Conservation (phyloP, 2,113 vertebrate species). For the Amazona vittata region DNA sequence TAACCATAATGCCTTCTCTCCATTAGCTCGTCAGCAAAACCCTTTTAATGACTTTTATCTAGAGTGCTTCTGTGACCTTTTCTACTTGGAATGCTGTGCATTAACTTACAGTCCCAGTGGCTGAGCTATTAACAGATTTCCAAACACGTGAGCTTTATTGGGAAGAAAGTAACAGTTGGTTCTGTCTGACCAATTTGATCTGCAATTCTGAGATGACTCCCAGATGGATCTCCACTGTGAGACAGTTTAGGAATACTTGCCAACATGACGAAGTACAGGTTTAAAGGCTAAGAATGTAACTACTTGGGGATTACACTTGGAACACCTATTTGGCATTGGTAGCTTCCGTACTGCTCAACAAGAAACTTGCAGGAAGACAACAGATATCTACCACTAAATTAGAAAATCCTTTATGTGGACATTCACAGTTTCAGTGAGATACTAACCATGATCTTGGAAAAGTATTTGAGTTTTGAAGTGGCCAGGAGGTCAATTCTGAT, state of each 20-base stretch:
- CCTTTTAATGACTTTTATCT: constrained; percentile 60
- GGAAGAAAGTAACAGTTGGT: not conserved
- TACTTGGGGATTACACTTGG: not conserved
- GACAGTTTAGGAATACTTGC: not conserved
- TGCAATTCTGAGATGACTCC: not conserved
- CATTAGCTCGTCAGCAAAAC: constrained; percentile 34
- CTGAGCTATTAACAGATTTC: not conserved
- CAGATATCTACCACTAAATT: not conserved
- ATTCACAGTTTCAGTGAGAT: not conserved
- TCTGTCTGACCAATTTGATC: not conserved
- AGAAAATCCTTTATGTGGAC: not conserved
- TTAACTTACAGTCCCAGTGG: not conserved
- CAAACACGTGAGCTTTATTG: not conserved
- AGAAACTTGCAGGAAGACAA: not conserved
- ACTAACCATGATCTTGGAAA: not conserved
- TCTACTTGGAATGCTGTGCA: constrained; percentile 12
- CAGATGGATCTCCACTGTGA: not conserved
- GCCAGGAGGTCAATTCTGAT: not conserved
- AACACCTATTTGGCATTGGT: not conserved
- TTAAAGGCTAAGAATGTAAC: not conserved
- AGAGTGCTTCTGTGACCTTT: constrained; percentile 55
- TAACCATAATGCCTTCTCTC: not conserved
- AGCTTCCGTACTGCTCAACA: not conserved
- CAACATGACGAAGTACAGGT: not conserved
- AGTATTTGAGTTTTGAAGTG: not conserved